These are phyloP conservation scores for Bombus soroeensis DNA, from an alignment of 1,140 invertebrate species.

Conservation along the genomic window DNA sequence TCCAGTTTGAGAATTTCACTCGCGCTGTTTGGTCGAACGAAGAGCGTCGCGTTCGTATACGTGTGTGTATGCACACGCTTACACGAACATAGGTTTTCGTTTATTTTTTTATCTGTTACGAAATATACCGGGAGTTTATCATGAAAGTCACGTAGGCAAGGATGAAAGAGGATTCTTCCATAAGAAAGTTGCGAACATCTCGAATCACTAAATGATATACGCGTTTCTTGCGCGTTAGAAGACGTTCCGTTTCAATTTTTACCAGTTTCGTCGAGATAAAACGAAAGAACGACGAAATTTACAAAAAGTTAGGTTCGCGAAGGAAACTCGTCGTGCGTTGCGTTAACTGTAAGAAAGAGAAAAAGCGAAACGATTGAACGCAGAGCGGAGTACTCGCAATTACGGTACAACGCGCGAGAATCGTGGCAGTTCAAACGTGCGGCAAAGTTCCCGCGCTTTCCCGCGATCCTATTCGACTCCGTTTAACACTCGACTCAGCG, in stretches of 20 bases:
- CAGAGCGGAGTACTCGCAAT: not conserved
- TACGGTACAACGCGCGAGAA: not conserved
- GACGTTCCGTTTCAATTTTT: not conserved
- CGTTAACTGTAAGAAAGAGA: not conserved
- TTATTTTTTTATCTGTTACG: conserved; percentile 67
- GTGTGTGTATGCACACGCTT: not conserved
- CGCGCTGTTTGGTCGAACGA: conserved; percentile 23
- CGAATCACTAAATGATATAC: not conserved
- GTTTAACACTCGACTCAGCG: not conserved
- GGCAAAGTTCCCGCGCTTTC: conserved; percentile 56
- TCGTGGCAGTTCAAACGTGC: conserved; percentile 48
- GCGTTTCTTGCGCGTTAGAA: not conserved
- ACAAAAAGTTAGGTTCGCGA: not conserved
- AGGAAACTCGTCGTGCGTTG: not conserved
- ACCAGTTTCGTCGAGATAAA: not conserved
- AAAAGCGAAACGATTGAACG: conserved; percentile 4
- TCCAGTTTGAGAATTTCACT: conserved; percentile 69
- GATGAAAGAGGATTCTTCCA: conserved; percentile 36
- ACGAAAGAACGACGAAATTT: not conserved
- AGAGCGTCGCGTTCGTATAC: conserved; percentile 5
- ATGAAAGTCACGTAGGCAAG: conserved; percentile 53
- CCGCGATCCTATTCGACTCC: not conserved
- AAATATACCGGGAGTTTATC: conserved; percentile 55
- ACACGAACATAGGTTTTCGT: conserved; percentile 65
- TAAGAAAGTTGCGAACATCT: conserved; percentile 31